A percentile compares a stretch with the other conserved stretches of the same genome.
These are phyloP conservation scores for Pluvialis apricaria DNA, from an alignment of 2,113 vertebrate species.

Conservation along the genomic window DNA sequence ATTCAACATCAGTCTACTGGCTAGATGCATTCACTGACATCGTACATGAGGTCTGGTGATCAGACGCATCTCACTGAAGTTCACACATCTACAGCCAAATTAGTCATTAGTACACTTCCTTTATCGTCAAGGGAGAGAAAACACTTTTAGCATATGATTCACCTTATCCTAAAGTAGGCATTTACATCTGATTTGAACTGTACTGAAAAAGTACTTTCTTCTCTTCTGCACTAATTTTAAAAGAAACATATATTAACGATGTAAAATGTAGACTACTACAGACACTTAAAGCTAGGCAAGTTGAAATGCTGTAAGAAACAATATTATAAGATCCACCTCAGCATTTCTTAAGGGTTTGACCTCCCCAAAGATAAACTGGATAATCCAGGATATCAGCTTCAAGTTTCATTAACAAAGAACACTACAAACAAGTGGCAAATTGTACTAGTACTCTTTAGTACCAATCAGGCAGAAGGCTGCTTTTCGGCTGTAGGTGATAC, in stretches of 20 bases:
- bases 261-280: background rate
- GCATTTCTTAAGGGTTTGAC: background rate
- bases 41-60: background rate
- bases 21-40: background rate
- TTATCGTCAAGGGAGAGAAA: background rate
- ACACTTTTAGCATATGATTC: background rate
- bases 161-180: background rate
- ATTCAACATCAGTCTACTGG: background rate
- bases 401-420: background rate
- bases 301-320: background rate
- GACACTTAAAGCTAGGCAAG: background rate
- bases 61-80: background rate
- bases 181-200: background rate
- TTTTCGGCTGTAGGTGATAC: background rate
- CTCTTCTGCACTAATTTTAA: background rate
- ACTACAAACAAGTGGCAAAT: background rate
- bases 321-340: background rate
- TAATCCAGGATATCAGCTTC: background rate
- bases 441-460: background rate
- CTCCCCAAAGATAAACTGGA: background rate
- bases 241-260: background rate
- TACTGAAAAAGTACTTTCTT: background rate
- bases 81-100: background rate
- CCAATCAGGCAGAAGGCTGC: background rate
- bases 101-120: background rate